Evolutionary conservation across 2,113 vertebrate genomes (phyloP), one percentile per base, ranked within the genome.

Genomic region (Neodon shergylaensis): DNA sequence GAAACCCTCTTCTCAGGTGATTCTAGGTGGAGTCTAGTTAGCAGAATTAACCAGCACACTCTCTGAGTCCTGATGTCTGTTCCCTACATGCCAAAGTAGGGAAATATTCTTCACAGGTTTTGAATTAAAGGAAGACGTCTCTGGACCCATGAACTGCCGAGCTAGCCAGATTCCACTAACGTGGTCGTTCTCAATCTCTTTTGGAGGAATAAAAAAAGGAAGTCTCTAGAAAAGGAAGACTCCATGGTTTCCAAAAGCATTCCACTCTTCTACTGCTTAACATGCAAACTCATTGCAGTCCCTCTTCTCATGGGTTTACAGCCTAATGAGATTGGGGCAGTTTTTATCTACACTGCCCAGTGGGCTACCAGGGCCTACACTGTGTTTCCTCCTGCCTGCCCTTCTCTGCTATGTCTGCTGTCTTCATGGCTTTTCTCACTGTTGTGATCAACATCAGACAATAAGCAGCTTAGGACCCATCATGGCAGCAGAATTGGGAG

Each of bases 1-100:
- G 58, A 84, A 84, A 84, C 39, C 10, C 39, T 44, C 82, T 33
- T 84, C 26, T 26, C n/a, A 33, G 39, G 42, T 47, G 63, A 36
- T 68, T 68, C 63, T 85, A 68, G 42, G 17, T 3, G 24, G 61
- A 22, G 42, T 66, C 63, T 36, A 85, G 17, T 49, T 36, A 47
- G 16, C 10, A 44, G 63, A 49, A 33, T 66, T 47, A 85, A 68
- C 28, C 63, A 47, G 22, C 16, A 33, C 10, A 19, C 39, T 65
- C 36, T 0, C 1, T 7, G 47, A 47, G 12, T 77, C 68, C 47
- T 21, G 4, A 52, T 63, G 14, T 83, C 47, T 86, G 0, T 39
- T 88, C 84, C 77, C 36, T 85, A 14, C 26, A 36, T 94, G 47
- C 28, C 94, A 79, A n/a, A 65, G 24, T 79, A 63, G 28, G 52